A percentile compares a stretch with the other conserved stretches of the same genome.
These are phyloP conservation scores for Brachypalpus laphriformis DNA, from an alignment of 2,888 invertebrate species.

Conservation along the genomic window DNA sequence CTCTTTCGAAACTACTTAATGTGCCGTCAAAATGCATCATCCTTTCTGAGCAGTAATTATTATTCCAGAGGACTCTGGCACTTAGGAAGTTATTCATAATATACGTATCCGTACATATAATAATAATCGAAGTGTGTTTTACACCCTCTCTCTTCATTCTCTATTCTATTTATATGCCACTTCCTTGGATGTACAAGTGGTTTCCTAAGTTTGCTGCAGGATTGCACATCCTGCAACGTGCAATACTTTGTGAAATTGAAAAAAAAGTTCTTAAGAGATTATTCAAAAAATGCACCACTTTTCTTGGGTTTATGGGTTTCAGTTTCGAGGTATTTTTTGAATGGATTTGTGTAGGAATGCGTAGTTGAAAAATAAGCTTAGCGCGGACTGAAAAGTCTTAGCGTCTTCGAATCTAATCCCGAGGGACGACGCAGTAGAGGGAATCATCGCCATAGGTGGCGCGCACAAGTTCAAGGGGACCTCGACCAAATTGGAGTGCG, in stretches of 20 bases:
- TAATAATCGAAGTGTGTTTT: background rate
- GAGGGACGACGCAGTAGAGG: no score
- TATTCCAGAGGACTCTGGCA: constrained; percentile 9
- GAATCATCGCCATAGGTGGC: no score
- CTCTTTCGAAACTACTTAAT: constrained; percentile 24
- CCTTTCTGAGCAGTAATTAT: constrained; percentile 32
- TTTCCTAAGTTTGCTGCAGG: background rate
- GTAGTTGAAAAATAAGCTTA: no score
- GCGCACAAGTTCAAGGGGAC: no score
- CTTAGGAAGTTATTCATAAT: constrained; percentile 11
- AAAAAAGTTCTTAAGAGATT: background rate
- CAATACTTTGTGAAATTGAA: background rate
- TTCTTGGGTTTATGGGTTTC: background rate
- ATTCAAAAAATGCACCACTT: background rate
- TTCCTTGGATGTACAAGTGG: background rate
- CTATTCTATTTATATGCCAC: background rate
- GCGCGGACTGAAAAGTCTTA: no score
- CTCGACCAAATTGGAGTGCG: no score
- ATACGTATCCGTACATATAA: no score
- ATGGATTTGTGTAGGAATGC: no score
- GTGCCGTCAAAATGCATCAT: constrained; percentile 22
- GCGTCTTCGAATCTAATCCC: no score
- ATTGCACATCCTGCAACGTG: background rate
- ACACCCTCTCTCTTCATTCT: background rate
- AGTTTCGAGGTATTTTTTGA: background rate